A percentile compares a stretch with the other conserved stretches of the same genome.
Evolutionary conservation across 2,888 invertebrate species (phyloP).

Genomic region (Smittia sp.): DNA sequence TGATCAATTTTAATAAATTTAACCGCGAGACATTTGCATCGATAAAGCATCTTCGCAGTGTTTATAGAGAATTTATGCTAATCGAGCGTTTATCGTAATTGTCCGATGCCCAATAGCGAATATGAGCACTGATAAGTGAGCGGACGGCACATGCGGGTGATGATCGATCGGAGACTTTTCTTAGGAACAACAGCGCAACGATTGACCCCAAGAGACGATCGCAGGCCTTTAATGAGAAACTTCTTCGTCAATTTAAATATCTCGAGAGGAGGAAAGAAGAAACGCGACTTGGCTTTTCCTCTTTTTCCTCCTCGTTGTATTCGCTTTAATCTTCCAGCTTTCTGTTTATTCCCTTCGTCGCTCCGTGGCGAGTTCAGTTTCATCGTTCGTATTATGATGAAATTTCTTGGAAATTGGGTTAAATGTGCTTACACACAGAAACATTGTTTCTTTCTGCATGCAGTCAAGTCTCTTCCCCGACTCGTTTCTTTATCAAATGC

Average conservation of each 20-base stretch:
- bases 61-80: slow-evolving; percentile 30
- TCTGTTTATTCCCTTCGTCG: slow-evolving; percentile 8
- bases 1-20: slow-evolving; percentile 18
- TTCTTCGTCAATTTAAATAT: slow-evolving; percentile 37
- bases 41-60: not conserved
- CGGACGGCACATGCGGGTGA: not conserved
- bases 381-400: slow-evolving; percentile 32
- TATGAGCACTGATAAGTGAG: not conserved
- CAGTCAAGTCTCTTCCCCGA: not conserved
- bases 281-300: not conserved
- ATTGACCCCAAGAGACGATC: not conserved
- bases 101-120: slow-evolving; percentile 23
- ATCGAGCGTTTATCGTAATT: slow-evolving; percentile 36
- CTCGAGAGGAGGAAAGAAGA: not conserved
- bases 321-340: slow-evolving; percentile 27
- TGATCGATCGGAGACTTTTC: not conserved
- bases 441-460: slow-evolving; percentile 27
- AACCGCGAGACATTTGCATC: slow-evolving; percentile 1
- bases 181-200: not conserved
- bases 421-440: slow-evolving; percentile 35
- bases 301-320: slow-evolving; percentile 5
- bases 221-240: not conserved
- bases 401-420: slow-evolving; percentile 40
- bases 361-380: slow-evolving; percentile 37
- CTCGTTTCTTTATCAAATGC: slow-evolving; percentile 33